Conservation (phyloP, 2,113 vertebrate species). For the Tragelaphus strepsiceros region DNA sequence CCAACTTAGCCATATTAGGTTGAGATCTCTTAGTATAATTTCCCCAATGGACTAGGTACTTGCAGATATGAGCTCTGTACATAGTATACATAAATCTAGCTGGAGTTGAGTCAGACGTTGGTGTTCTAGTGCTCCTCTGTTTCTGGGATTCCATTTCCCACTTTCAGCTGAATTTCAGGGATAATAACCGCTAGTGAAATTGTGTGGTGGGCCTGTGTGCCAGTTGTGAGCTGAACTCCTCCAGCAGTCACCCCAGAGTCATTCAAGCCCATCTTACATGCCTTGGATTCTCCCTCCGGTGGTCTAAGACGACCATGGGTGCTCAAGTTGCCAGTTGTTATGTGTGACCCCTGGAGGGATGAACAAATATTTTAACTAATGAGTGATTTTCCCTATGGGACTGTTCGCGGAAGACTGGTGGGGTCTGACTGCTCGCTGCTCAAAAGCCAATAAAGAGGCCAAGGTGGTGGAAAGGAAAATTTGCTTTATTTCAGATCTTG, state of each 20-base stretch:
- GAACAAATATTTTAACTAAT: not conserved
- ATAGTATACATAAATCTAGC: not conserved
- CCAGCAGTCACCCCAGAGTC: not conserved
- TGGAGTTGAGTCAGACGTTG: not conserved
- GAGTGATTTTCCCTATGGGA: not conserved
- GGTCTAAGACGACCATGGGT: not conserved
- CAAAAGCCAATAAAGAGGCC: not conserved
- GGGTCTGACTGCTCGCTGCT: accelerated
- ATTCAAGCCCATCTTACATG: not conserved
- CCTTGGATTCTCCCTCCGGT: not conserved
- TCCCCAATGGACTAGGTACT: not conserved
- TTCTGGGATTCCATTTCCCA: not conserved
- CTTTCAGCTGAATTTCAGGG: not conserved
- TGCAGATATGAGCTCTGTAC: not conserved
- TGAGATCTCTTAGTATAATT: not conserved
- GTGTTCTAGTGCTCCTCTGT: not conserved
- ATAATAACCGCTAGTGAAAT: not conserved
- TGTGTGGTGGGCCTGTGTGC: not conserved
- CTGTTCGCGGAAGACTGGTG: not conserved
- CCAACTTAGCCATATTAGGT: not conserved
- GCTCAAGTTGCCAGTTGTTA: not conserved
- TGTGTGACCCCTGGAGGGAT: not conserved
- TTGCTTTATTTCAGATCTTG: not conserved
- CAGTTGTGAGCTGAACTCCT: not conserved
- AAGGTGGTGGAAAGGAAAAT: not conserved